Evolutionary conservation across 2,888 invertebrate species (phyloP).

Genomic region (Encarsia formosa): DNA sequence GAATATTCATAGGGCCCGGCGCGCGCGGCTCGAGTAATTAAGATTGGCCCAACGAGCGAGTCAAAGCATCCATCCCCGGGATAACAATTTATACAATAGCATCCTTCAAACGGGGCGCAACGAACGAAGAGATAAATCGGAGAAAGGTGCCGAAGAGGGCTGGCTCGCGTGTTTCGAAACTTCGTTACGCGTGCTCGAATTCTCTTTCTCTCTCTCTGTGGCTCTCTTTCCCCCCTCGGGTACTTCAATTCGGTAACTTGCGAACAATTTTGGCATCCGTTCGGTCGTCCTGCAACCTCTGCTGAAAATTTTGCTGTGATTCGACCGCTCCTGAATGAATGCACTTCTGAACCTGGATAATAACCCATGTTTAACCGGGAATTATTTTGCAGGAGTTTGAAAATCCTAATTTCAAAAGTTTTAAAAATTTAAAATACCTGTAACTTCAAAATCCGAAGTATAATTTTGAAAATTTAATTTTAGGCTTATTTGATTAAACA

Average conservation of each 20-base stretch:
- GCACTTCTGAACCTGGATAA: too few relatives aligned
- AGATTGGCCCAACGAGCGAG: conserved; percentile 3
- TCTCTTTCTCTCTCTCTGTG: background rate
- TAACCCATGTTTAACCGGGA: too few relatives aligned
- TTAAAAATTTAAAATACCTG: too few relatives aligned
- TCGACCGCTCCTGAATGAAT: too few relatives aligned
- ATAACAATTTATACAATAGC: conserved; percentile 2
- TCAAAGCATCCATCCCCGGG: conserved; percentile 7
- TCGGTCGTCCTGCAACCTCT: too few relatives aligned
- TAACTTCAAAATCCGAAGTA: too few relatives aligned
- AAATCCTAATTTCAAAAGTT: too few relatives aligned
- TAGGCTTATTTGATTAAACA: too few relatives aligned
- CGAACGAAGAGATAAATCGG: conserved; percentile 1
- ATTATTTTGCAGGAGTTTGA: too few relatives aligned
- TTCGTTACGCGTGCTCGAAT: background rate
- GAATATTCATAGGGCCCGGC: conserved; percentile 17
- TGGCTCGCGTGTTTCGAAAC: background rate
- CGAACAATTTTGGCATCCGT: too few relatives aligned
- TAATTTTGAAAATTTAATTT: too few relatives aligned
- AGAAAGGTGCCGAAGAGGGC: background rate
- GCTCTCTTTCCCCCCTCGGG: background rate
- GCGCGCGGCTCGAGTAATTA: conserved; percentile 8
- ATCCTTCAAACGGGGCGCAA: background rate
- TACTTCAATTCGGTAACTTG: background rate
- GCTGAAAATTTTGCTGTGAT: too few relatives aligned